Evolutionary conservation across 2,888 invertebrate species (phyloP).

Genomic region (Xanthia togata): DNA sequence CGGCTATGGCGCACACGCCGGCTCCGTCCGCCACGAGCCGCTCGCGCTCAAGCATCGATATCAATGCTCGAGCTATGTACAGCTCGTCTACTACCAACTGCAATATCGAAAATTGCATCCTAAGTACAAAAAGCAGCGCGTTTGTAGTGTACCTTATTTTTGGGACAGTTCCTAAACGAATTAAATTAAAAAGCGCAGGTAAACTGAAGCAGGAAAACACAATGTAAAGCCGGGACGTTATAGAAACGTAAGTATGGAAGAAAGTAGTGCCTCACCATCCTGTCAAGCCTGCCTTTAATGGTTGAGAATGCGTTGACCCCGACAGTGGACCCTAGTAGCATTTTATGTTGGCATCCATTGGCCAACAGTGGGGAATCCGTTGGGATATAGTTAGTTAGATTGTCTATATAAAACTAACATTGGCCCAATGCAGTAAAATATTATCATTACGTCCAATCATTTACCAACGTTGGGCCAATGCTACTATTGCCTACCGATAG

Average conservation of each 20-base stretch:
- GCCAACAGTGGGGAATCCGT: no score
- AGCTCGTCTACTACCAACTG: slow-evolving; percentile 92
- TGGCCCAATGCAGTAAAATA: no score
- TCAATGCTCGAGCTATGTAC: slow-evolving; percentile 92
- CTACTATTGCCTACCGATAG: no score
- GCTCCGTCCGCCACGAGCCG: slow-evolving; percentile 95
- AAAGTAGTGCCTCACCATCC: slow-evolving; percentile 87
- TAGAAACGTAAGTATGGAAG: neutral
- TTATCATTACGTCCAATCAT: no score
- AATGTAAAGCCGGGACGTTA: neutral
- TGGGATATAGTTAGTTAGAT: no score
- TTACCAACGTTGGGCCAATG: no score
- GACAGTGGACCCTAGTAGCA: no score
- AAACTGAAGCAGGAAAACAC: neutral
- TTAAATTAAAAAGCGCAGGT: neutral
- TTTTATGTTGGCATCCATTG: no score
- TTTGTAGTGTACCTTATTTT: neutral
- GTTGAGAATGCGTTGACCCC: slow-evolving; percentile 94
- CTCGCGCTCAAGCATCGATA: slow-evolving; percentile 93
- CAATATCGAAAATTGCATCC: slow-evolving; percentile 16
- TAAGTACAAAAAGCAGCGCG: neutral
- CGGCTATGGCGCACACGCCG: slow-evolving; percentile 94
- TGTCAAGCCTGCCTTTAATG: slow-evolving; percentile 92
- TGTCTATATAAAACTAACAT: no score
- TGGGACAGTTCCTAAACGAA: neutral